These are phyloP conservation scores for Yponomeuta cagnagella DNA, from an alignment of 2,888 invertebrate genomes.

Conservation along the genomic window DNA sequence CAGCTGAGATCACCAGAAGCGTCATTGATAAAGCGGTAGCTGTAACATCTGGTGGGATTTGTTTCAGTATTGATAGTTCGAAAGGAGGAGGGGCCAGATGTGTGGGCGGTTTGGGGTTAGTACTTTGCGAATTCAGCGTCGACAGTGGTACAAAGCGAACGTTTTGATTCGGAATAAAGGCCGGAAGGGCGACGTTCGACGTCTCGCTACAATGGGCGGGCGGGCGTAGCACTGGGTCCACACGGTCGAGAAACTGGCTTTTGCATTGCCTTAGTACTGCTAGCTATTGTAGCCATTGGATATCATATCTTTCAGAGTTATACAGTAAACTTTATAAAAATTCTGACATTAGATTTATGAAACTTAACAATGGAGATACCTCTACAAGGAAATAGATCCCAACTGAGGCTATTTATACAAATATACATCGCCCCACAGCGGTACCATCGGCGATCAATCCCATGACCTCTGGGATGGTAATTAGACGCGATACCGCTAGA, in stretches of 20 bases:
- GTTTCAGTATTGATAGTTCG: background rate
- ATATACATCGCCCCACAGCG: too few species aligned
- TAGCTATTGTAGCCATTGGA: too few species aligned
- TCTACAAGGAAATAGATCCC: too few species aligned
- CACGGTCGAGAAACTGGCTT: conserved; percentile 23
- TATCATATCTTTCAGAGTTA: too few species aligned
- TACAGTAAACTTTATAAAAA: too few species aligned
- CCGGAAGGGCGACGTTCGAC: conserved; percentile 39
- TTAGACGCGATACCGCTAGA: too few species aligned
- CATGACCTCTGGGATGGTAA: too few species aligned
- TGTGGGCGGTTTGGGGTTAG: background rate
- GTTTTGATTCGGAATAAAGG: conserved; percentile 44
- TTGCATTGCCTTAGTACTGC: too few species aligned
- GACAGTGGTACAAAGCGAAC: conserved; percentile 29
- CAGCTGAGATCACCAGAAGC: background rate
- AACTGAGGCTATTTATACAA: too few species aligned
- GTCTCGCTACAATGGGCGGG: conserved; percentile 18
- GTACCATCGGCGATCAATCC: too few species aligned
- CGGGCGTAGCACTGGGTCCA: conserved; percentile 42
- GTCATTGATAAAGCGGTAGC: background rate
- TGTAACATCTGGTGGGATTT: background rate
- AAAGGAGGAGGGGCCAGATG: background rate
- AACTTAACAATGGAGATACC: too few species aligned
- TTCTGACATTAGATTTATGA: too few species aligned
- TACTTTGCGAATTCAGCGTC: conserved; percentile 25